Evolutionary conservation across 2,797 vertebrate species (phyloP), one percentile per base, ranked within the genome.

Genomic region (Monodelphis domestica): DNA sequence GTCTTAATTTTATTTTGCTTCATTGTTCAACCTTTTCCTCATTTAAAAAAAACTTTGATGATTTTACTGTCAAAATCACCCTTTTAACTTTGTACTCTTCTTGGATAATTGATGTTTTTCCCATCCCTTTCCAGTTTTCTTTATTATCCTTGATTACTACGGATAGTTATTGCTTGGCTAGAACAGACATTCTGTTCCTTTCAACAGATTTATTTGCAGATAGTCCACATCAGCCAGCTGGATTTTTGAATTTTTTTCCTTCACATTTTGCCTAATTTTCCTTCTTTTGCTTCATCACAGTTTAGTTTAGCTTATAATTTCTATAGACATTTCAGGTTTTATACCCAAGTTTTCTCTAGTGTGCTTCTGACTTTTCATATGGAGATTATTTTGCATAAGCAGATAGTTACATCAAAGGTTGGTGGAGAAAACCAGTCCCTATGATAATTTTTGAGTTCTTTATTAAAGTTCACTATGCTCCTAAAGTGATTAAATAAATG

Each of bases 401-500:
- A 10, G 17, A 54, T 89, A 89, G 91, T 4, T 93, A 53, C 26
- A 93, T 12, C 14, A 54, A 93, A 28, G 55, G n/a, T 51, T 30
- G 63, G 51, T 15, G 59, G 89, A 91, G 53, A 38, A 91, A 91
- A 91, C 7, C 78, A 26, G 12, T 84, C 12, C n/a, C 17, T 90
- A 38, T 54, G 91, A 53, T 63, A 87, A 59, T 29, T 26, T 88
- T 33, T 30, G 92, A 53, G 12, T 95, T 92, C 91, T 91, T 45
- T 89, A 53, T 29, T 28, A 30, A 96, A 94, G 51, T 78, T 84
- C 57, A 90, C 53, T 12, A 57, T 89, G 4, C 55, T 95, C 59
- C 55, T 95, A 70, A 84, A 24, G 53, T 78, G 29, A 51, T 91
- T 92, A 89, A 57, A 24, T 91, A 92, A 95, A 93, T 92, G 87